Percentiles rank a stretch among this genome's conserved stretches.
phyloP scores from a whole-genome alignment of 2,797 vertebrate species.

The Lemur catta region DNA sequence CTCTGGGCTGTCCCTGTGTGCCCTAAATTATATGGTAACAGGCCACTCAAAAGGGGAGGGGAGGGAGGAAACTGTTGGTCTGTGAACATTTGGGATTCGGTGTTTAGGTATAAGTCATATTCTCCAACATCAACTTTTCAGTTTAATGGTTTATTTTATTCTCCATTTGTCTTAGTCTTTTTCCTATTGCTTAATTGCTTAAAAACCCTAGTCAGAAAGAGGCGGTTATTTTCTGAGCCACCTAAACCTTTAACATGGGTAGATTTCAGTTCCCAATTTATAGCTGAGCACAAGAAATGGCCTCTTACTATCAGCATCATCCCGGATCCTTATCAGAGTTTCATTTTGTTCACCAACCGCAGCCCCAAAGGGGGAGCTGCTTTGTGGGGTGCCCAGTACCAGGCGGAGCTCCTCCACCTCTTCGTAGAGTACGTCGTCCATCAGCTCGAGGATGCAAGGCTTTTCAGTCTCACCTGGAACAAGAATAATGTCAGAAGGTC shows the following conservation, averaged over 20 bases:
- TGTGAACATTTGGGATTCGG: not conserved
- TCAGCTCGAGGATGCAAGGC: slow-evolving; percentile 88
- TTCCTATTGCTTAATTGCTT: not conserved
- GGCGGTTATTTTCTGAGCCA: not conserved
- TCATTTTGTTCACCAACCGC: slow-evolving; percentile 91
- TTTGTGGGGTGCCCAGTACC: slow-evolving; percentile 91
- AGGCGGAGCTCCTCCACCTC: slow-evolving; percentile 93
- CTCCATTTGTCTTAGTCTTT: not conserved
- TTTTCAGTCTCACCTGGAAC: slow-evolving; percentile 92
- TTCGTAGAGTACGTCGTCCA: slow-evolving; percentile 91
- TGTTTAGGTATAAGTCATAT: not conserved
- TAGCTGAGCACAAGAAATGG: not conserved
- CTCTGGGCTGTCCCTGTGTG: not conserved
- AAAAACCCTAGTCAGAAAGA: not conserved
- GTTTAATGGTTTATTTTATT: not conserved
- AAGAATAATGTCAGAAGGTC: not conserved
- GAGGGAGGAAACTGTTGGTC: not conserved
- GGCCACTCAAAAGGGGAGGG: not conserved
- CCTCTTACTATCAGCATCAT: slow-evolving; percentile 93
- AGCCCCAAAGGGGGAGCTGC: slow-evolving; percentile 91
- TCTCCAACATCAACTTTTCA: not conserved
- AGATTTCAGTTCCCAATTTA: not conserved
- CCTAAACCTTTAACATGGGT: not conserved
- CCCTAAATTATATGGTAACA: not conserved
- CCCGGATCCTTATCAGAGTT: slow-evolving; percentile 91